Conservation (phyloP, 2,888 invertebrate species). For the Drosophila meridionalis region DNA sequence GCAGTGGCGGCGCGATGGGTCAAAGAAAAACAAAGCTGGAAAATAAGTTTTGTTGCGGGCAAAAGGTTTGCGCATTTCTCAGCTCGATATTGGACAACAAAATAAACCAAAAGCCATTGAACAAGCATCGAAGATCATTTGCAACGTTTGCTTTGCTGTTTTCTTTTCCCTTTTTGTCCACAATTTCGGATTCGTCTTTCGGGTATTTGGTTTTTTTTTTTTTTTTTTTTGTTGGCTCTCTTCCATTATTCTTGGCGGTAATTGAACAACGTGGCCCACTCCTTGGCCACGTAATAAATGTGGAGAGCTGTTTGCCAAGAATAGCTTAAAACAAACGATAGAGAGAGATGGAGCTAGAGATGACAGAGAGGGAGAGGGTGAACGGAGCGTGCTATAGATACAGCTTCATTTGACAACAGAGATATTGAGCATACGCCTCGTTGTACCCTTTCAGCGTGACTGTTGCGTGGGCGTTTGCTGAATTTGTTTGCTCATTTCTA, state of each 20-base stretch:
- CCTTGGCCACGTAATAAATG: conserved; percentile 66
- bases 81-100: conserved; percentile 41
- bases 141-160: conserved; percentile 19
- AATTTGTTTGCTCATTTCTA: conserved; percentile 26
- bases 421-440: conserved; percentile 56
- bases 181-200: conserved; percentile 49
- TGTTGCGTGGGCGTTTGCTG: neutral
- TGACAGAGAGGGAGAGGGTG: neutral
- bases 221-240: conserved; percentile 31
- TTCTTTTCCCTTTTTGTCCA: conserved; percentile 27
- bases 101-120: conserved; percentile 48
- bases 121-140: conserved; percentile 71
- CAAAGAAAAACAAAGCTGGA: conserved; percentile 55
- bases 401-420: conserved; percentile 68
- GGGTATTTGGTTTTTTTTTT: conserved; percentile 36
- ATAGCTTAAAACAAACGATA: conserved; percentile 67
- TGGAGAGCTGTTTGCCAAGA: conserved; percentile 61
- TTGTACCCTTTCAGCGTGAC: conserved; percentile 22
- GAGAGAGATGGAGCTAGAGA: conserved; percentile 36
- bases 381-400: conserved; percentile 8
- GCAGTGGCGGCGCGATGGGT: conserved; percentile 33
- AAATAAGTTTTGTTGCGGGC: conserved; percentile 56
- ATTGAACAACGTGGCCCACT: conserved; percentile 74
- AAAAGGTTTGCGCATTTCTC: conserved; percentile 59
- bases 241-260: conserved; percentile 79